Evolutionary conservation across 2,797 vertebrate species (phyloP).

Genomic region (Eulemur mongoz): DNA sequence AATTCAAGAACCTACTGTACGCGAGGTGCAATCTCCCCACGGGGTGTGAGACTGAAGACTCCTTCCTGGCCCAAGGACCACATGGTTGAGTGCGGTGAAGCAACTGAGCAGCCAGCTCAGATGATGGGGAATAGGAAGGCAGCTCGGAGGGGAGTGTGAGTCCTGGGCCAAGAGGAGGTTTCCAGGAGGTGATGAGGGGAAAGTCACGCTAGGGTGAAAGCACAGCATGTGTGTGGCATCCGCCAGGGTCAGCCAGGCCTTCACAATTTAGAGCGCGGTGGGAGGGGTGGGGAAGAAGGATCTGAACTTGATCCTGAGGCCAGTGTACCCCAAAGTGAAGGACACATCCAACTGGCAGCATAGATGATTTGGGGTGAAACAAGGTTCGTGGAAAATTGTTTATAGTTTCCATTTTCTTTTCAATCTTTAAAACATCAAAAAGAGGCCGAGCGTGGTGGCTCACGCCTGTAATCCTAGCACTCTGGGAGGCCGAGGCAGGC

Average conservation of each 20-base stretch:
- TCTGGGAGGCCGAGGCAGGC: no score
- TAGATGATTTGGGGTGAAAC: neutral
- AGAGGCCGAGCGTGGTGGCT: neutral
- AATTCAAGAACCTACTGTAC: neutral
- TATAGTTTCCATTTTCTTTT: slow-evolving; percentile 10
- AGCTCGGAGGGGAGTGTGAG: neutral
- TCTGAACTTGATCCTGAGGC: neutral
- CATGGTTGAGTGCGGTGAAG: neutral
- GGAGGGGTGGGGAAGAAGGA: neutral
- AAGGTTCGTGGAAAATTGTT: neutral
- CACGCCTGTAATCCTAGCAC: no score
- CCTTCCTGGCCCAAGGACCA: neutral
- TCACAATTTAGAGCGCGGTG: neutral
- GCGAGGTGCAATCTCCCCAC: neutral
- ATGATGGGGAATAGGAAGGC: neutral
- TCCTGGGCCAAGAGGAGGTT: neutral
- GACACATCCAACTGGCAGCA: neutral
- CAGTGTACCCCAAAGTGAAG: neutral
- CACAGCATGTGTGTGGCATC: neutral
- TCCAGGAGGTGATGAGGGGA: neutral
- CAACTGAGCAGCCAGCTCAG: neutral
- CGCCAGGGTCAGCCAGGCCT: neutral
- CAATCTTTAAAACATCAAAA: slow-evolving; percentile 21
- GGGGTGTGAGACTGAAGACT: neutral
- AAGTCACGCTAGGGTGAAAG: neutral